phyloP scores from a whole-genome alignment of 2,113 vertebrate species.

The Hippocampus zosterae region DNA sequence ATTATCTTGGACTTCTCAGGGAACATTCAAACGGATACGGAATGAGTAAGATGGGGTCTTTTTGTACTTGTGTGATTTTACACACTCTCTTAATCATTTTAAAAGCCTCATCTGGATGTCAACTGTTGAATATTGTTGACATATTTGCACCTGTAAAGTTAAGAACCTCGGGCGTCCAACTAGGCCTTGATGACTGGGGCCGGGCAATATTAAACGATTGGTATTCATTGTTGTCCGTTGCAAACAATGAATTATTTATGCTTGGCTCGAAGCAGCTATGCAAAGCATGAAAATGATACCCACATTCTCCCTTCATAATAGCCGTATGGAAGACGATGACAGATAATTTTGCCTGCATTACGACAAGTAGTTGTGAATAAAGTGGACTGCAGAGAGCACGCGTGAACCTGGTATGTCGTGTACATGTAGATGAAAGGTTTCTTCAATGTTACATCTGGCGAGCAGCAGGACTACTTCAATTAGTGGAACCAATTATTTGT shows the following conservation, averaged over 20 bases:
- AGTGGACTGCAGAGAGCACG: background rate
- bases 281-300: slow-evolving; percentile 48
- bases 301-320: slow-evolving; percentile 11
- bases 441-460: background rate
- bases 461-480: slow-evolving; percentile 5
- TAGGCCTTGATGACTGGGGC: slow-evolving; percentile 65
- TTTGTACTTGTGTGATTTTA: background rate
- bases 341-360: slow-evolving; percentile 15
- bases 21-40: background rate
- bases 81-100: background rate
- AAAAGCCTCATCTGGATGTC: slow-evolving; percentile 10
- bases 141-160: slow-evolving; percentile 57
- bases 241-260: slow-evolving; percentile 76
- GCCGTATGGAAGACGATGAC: slow-evolving; percentile 15
- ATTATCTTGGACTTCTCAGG: background rate
- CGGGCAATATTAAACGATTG: slow-evolving; percentile 67
- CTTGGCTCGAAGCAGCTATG: slow-evolving; percentile 57
- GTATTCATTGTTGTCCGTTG: slow-evolving; percentile 71
- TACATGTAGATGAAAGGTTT: background rate
- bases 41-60: background rate
- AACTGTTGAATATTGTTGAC: slow-evolving; percentile 56
- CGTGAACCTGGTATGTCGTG: background rate
- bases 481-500: slow-evolving; percentile 1
- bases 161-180: slow-evolving; percentile 69
- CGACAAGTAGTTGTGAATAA: slow-evolving; percentile 6